These are phyloP conservation scores for Brevimyrus niger DNA, from an alignment of 2,113 vertebrate genomes.

Conservation along the genomic window DNA sequence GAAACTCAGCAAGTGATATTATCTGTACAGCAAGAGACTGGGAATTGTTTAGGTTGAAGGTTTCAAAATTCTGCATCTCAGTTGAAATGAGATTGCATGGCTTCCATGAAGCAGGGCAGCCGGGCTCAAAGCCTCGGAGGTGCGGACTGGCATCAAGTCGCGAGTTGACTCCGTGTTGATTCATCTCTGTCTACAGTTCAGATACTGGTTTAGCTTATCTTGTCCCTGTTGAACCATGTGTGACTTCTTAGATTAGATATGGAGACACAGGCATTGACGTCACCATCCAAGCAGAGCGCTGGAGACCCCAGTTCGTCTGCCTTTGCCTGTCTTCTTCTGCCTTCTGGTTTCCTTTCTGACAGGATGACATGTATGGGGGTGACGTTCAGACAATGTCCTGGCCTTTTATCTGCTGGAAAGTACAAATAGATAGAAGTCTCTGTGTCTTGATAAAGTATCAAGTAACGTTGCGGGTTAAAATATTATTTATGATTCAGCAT, in stretches of 20 bases:
- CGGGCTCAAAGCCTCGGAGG: slow-evolving; percentile 39
- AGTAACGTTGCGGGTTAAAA: neutral
- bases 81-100: slow-evolving; percentile 27
- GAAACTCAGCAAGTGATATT: slow-evolving; percentile 56
- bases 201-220: slow-evolving; percentile 13
- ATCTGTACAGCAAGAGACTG: slow-evolving; percentile 55
- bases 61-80: neutral
- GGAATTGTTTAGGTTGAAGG: slow-evolving; percentile 41
- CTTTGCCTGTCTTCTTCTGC: neutral
- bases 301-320: neutral
- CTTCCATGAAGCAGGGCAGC: slow-evolving; percentile 53
- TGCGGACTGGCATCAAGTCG: neutral
- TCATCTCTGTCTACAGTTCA: neutral
- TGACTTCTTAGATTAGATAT: slow-evolving; percentile 19
- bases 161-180: neutral
- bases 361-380: neutral
- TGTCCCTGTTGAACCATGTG: neutral
- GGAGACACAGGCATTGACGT: slow-evolving; percentile 3
- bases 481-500: neutral
- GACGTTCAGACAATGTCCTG: neutral
- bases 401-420: neutral
- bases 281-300: neutral
- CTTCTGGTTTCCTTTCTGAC: neutral
- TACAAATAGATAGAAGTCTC: neutral
- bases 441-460: neutral